Evolutionary conservation across 2,797 vertebrate species (phyloP).

Genomic region (Tenualosa thibaudeaui): DNA sequence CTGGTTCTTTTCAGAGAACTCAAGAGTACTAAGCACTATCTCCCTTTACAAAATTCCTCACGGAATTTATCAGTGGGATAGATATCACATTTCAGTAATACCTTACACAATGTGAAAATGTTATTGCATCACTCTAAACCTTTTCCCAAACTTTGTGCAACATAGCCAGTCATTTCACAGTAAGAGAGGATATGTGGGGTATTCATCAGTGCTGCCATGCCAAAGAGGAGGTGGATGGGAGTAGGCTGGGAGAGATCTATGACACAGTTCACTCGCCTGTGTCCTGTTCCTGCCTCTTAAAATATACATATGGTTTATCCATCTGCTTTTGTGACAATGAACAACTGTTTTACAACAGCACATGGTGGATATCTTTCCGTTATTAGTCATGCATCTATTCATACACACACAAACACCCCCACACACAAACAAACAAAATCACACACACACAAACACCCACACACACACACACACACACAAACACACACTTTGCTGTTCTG

Average conservation of each 20-base stretch:
- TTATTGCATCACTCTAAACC: not conserved
- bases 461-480: constrained; percentile 14
- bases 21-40: not conserved
- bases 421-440: not conserved
- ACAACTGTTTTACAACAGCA: constrained; percentile 9
- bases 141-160: not conserved
- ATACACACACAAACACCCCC: not conserved
- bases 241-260: not conserved
- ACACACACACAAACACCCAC: not conserved
- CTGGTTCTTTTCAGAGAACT: not conserved
- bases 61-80: not conserved
- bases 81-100: not conserved
- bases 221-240: not conserved
- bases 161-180: not conserved
- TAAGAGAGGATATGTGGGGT: constrained; percentile 2
- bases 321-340: constrained; percentile 48
- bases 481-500: not conserved
- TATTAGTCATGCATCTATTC: not conserved
- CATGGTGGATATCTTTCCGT: constrained; percentile 59
- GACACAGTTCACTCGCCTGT: not conserved
- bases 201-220: not conserved
- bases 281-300: constrained; percentile 2
- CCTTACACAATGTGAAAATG: not conserved
- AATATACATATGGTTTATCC: constrained; percentile 62
- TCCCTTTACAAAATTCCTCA: not conserved